A percentile compares a stretch with the other conserved stretches of the same genome.
These are phyloP conservation scores for Melanerpes formicivorus DNA, from an alignment of 2,113 vertebrate genomes.

Conservation along the genomic window DNA sequence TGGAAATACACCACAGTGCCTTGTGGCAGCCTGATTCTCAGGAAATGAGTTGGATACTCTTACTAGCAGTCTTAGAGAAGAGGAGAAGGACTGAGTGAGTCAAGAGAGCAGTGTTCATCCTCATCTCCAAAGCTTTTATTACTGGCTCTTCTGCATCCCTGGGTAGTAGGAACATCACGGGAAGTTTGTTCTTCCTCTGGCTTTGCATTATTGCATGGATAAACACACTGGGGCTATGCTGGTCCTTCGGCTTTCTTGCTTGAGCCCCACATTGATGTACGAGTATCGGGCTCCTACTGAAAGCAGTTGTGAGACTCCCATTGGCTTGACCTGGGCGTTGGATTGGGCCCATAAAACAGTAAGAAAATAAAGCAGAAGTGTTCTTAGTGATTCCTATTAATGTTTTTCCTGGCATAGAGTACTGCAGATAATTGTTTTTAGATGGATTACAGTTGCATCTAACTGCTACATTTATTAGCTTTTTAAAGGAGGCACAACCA, in stretches of 20 bases:
- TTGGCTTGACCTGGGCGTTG: constrained; percentile 12
- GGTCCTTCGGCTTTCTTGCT: neutral
- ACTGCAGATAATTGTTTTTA: constrained; percentile 50
- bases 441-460: constrained; percentile 50
- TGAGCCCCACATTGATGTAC: neutral
- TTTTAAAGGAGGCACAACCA: constrained; percentile 66
- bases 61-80: neutral
- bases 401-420: constrained; percentile 41
- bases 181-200: constrained; percentile 37
- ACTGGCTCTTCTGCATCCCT: neutral
- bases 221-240: neutral
- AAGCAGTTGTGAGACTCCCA: neutral
- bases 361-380: constrained; percentile 40
- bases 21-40: neutral
- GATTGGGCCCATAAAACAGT: neutral
- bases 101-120: neutral
- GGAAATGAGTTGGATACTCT: neutral
- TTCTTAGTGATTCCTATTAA: constrained; percentile 29
- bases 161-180: neutral
- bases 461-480: constrained; percentile 64
- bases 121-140: neutral
- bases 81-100: neutral
- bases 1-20: neutral
- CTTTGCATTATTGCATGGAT: neutral
- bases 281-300: neutral